Evolutionary conservation across 2,888 invertebrate species (phyloP), one percentile per base, ranked within the genome.

Genomic region (Lasius fuliginosus): DNA sequence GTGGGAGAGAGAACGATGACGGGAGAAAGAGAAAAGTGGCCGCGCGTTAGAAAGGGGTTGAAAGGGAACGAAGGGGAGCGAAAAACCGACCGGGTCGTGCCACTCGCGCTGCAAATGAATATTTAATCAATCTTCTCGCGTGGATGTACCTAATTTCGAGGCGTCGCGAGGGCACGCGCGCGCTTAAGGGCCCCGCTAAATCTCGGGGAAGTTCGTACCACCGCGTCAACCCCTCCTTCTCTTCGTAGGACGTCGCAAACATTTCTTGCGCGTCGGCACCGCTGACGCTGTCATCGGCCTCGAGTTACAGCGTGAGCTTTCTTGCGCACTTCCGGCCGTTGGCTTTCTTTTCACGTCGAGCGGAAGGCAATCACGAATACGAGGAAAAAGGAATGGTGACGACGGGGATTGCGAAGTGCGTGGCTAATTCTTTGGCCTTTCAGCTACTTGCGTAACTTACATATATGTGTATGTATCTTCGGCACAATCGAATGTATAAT

Each of bases 91-190:
- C 60, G 67, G 76, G 62, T 84, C 76, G 84, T 77, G 79, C 74
- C 82, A 81, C 75, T 85, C 85, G 90, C 85, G 90, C 90, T 91
- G 92, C 93, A 92, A 93, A 92, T 94, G 93, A 93, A 94, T 94
- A 93, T 94, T 94, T 93, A 92, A 94, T 93, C 92, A 91, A 93
- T 94, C 92, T 92, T 92, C 92, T 92, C 91, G 92, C 92, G 92
- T 92, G 92, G 91, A 91, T 91, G 91, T 91, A 90, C 90, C 91
- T 92, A 93, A 93, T 94, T 93, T 90, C 87, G 84, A 90, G 90
- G 90, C 89, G 91, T 88, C 87, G 85, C 73, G 85, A 53, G 81
- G 73, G 79, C 77, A 68, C 68, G 74, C 82, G 69, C 65, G 77
- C 84, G 75, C 87, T 86, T 87, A 88, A 90, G 76, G 73, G 75